Base-by-base conservation (phyloP, 2,797 vertebrate species). In the Danionella dracula region DNA sequence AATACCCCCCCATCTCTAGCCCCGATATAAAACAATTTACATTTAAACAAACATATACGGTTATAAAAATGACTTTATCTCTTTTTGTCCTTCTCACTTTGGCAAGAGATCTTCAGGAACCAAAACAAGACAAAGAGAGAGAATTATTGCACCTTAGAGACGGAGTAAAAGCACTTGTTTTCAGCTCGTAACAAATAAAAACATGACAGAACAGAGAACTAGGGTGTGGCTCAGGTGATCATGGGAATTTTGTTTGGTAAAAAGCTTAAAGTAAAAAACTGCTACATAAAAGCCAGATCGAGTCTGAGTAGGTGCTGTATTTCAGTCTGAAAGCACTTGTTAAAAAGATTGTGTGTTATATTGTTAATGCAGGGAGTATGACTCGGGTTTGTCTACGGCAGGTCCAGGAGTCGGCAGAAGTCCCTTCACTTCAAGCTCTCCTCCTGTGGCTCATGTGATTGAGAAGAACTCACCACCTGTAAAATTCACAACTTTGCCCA, bases 11-110 rank as follows among this genome's bases (percentile, higher is more conserved):
- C 49, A 20, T 49, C 11, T 59, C 10, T 45, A 71, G 37, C 41
- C 58, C 54, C 37, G 13, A 75, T 72, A 74, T 62, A 79, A 77
- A 77, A 76, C 46, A 62, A 70, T 53, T 53, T 70, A 56, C 57
- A 56, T 57, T 60, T 64, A 70, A 50, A 66, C 50, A 58, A 69
- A 58, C 45, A 60, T 42, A 72, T 44, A 54, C 11, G 38, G 61
- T 46, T 64, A 73, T 68, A 74, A 78, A 75, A 69, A 67, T 54
- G 58, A 34, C 58, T 68, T 37, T 58, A 55, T 60, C 15, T 17
- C 34, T 44, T 72, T 27, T 40, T 64, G 32, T 63, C 27, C 50
- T 63, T 63, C 9, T 45, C 17, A 45, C 55, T 72, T 69, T 73
- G 66, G 60, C 69, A 62, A 76, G 40, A 76, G 61, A 69, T 51